A percentile compares a stretch with the other conserved stretches of the same genome.
Evolutionary conservation across 2,888 invertebrate genomes (phyloP).

Genomic region (Zygaena filipendulae): DNA sequence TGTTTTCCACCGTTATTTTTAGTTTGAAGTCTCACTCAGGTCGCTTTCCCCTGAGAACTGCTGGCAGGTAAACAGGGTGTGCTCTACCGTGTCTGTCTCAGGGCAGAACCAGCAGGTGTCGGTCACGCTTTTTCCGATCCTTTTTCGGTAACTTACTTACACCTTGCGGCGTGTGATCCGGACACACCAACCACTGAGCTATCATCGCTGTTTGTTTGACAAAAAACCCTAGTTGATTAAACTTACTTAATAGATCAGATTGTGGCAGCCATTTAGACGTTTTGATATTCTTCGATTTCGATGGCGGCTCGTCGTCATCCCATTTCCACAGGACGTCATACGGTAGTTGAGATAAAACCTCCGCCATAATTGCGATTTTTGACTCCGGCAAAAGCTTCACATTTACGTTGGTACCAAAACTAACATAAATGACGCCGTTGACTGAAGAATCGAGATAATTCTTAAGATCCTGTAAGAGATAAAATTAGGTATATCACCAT

Average conservation of each 20-base stretch:
- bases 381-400: slow-evolving; percentile 26
- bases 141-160: too few relatives aligned
- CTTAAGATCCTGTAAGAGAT: slow-evolving; percentile 22
- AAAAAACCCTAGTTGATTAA: too few relatives aligned
- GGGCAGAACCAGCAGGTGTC: too few relatives aligned
- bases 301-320: slow-evolving; percentile 27
- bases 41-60: too few relatives aligned
- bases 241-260: slow-evolving; percentile 20
- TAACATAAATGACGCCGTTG: slow-evolving; percentile 36
- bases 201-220: too few relatives aligned
- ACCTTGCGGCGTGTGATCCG: too few relatives aligned
- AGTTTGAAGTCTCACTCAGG: too few relatives aligned
- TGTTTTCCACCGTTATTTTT: too few relatives aligned
- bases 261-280: slow-evolving; percentile 23
- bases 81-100: too few relatives aligned
- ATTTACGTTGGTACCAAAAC: slow-evolving; percentile 38
- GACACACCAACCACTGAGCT: too few relatives aligned
- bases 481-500: not conserved
- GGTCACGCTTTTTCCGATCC: too few relatives aligned
- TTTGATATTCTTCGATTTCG: slow-evolving; percentile 23
- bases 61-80: too few relatives aligned
- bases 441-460: slow-evolving; percentile 33
- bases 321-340: slow-evolving; percentile 48
- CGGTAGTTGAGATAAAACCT: slow-evolving; percentile 33
- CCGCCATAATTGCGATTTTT: slow-evolving; percentile 24